Evolutionary conservation across 2,113 vertebrate genomes (phyloP).

Genomic region (Elephantulus edwardii): DNA sequence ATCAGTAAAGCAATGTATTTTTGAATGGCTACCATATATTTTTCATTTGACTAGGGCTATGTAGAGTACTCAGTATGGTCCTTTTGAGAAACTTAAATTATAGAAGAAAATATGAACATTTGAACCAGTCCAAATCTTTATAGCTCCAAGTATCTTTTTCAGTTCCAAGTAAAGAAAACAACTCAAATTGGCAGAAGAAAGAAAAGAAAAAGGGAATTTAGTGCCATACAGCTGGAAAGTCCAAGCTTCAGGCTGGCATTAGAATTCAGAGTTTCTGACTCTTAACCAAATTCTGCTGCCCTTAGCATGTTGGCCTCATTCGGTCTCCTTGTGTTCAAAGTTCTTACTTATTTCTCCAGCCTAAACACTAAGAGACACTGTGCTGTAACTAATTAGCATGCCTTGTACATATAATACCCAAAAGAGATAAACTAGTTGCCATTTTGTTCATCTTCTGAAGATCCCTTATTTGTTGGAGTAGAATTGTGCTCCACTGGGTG

Average conservation of each 20-base stretch:
- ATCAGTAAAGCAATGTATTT: not conserved
- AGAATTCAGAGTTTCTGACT: not conserved
- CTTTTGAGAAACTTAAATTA: conserved; percentile 1
- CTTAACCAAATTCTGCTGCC: not conserved
- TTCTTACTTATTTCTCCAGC: not conserved
- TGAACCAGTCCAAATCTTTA: not conserved
- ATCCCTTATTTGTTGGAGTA: not conserved
- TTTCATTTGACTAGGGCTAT: not conserved
- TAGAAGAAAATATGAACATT: not conserved
- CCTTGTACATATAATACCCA: not conserved
- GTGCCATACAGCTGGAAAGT: not conserved
- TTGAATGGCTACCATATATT: not conserved
- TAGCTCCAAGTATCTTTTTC: not conserved
- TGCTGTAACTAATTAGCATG: not conserved
- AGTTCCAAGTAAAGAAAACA: conserved; percentile 23
- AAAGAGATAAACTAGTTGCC: not conserved
- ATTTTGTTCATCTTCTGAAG: not conserved
- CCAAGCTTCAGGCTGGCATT: not conserved
- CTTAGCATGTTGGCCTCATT: not conserved
- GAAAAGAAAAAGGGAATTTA: not conserved
- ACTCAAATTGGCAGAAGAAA: not conserved
- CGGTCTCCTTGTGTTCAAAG: not conserved
- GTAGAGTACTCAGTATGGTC: not conserved
- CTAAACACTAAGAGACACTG: not conserved
- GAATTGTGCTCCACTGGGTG: not conserved